phyloP scores from a whole-genome alignment of 1,140 invertebrate genomes.

The Colletes gigas region DNA sequence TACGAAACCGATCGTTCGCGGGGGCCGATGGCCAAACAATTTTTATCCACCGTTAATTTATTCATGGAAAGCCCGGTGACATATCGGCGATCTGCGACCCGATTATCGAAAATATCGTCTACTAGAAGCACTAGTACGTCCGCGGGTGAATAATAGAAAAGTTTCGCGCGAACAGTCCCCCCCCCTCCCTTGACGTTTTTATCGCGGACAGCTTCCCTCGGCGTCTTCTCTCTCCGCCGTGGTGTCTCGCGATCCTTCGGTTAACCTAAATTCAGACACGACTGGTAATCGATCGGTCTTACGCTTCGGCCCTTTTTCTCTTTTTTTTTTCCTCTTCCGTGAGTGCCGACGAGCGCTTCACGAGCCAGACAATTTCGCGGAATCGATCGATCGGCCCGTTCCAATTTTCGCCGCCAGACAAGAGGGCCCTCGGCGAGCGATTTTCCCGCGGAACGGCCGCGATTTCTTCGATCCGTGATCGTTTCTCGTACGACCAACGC shows the following conservation, averaged over 20 bases:
- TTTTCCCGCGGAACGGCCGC: conserved; percentile 16
- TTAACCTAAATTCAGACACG: conserved; percentile 65
- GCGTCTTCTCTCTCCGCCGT: conserved; percentile 22
- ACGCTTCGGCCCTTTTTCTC: not conserved
- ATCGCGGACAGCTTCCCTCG: conserved; percentile 41
- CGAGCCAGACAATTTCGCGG: conserved; percentile 8
- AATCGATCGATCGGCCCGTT: conserved; percentile 47
- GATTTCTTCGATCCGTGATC: not conserved
- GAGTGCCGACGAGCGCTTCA: not conserved
- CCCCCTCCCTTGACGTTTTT: conserved; percentile 29
- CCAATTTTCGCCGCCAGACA: conserved; percentile 44
- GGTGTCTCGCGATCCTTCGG: conserved; percentile 58
- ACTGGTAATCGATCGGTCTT: conserved; percentile 63
- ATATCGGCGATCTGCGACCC: conserved; percentile 31
- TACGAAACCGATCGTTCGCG: conserved; percentile 2
- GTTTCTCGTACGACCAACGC: not conserved
- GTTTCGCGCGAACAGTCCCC: conserved; percentile 21
- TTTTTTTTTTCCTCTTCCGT: too few relatives aligned
- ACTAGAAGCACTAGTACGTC: not conserved
- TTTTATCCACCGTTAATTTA: not conserved
- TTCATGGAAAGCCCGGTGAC: conserved; percentile 12
- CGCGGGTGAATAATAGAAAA: conserved; percentile 45
- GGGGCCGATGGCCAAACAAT: too few relatives aligned
- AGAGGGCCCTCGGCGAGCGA: conserved; percentile 1
- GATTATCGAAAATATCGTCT: conserved; percentile 45